Evolutionary conservation across 2,113 vertebrate species (phyloP), one percentile per base, ranked within the genome.

Genomic region (Gavia stellata): DNA sequence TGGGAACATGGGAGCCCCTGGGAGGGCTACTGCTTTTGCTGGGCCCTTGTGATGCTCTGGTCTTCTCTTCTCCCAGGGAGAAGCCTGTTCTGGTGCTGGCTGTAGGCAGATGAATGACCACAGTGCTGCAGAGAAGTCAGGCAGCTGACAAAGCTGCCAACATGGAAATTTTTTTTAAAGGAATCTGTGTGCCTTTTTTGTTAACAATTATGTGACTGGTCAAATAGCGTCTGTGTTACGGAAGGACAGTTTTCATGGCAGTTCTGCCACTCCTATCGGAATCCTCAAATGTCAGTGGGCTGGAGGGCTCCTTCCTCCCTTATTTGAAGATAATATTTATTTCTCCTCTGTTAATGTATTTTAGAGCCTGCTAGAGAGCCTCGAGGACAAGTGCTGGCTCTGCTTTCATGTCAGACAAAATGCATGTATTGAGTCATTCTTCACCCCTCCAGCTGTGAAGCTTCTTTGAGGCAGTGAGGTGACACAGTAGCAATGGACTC

Each of bases 221-320:
- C 49, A 65, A 24, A 19, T 21, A 50, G 12, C 0, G 0, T 34
- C 63, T 6, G 9, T 77, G 77, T 15, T 75, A 42, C 0, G 3
- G 68, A 47, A 72, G 58, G 23, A 19, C 23, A 55, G 25, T 50
- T 72, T 72, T 65, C 49, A 12, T 55, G 66, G 31, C 58, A 62
- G 56, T 45, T 74, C 74, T 92, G 59, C 86, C 87, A 36, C 52
- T 68, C 63, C 73, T 36, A 7, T 44, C 81, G 59, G 86, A 67
- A 50, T 44, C 38, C 56, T 71, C 61, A 86, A 47, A 44, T 49
- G 72, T 49, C 75, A 79, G 17, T 12, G n/a, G 56, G n/a, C 75
- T 92, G 83, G n/a, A 75, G 62, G 53, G n/a, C 29, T 91, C 34
- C 34, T 67, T 62, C 25, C 26, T 86, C 71, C 49, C 17, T 68